Evolutionary conservation across 1,140 invertebrate genomes (phyloP).

Genomic region (Pygmarrhopalites habei): DNA sequence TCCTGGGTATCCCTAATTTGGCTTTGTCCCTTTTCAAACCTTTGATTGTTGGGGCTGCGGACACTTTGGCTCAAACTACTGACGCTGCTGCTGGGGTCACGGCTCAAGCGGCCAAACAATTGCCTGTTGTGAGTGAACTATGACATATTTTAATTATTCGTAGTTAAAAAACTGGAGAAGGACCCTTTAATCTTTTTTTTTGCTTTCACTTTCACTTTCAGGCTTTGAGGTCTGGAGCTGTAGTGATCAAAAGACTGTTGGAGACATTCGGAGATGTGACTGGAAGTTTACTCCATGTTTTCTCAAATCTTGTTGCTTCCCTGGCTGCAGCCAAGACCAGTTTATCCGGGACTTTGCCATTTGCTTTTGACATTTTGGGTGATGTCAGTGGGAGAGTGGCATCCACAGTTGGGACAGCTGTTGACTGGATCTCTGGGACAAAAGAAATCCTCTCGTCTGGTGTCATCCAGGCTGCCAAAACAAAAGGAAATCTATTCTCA

Average conservation of each 20-base stretch:
- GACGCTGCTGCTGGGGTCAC: constrained; percentile 40
- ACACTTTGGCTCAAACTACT: constrained; percentile 40
- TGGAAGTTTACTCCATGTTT: constrained; percentile 38
- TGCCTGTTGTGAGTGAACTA: constrained; percentile 35
- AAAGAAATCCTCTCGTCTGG: constrained; percentile 38
- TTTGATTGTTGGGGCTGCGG: constrained; percentile 38
- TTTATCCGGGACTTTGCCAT: constrained; percentile 40
- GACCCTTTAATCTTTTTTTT: not conserved
- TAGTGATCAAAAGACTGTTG: constrained; percentile 38
- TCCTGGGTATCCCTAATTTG: constrained; percentile 38
- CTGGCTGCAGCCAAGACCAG: constrained; percentile 40
- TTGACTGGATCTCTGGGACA: constrained; percentile 39
- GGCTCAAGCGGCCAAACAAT: constrained; percentile 37
- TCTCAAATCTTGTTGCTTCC: constrained; percentile 40
- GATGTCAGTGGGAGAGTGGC: constrained; percentile 39
- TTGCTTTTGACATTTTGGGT: constrained; percentile 40
- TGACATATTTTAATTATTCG: not conserved
- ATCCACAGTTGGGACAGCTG: constrained; percentile 39
- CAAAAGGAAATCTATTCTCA: constrained; percentile 39
- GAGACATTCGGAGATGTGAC: constrained; percentile 40
- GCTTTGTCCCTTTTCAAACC: constrained; percentile 38
- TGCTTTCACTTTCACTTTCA: not conserved
- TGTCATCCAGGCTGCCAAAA: constrained; percentile 39
- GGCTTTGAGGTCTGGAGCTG: constrained; percentile 37
- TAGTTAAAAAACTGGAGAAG: not conserved